Base-by-base conservation (phyloP, 2,113 vertebrate species). In the Nanorana parkeri region DNA sequence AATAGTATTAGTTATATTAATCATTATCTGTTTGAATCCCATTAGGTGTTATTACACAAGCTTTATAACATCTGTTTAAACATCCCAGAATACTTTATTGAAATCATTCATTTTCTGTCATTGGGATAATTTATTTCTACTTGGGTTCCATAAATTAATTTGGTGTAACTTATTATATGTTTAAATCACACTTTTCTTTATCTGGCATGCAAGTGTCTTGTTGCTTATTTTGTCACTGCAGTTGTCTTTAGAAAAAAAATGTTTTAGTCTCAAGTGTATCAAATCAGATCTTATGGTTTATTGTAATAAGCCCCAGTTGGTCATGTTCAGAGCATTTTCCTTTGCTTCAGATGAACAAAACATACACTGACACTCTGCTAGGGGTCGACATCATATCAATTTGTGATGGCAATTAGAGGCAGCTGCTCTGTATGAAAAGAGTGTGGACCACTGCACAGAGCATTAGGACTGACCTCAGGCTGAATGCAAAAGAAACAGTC, bases 361-460 rank as follows among this genome's bases (percentile, higher is more conserved):
- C 84, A 88, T 89, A 73, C 79, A 86, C 84, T 10, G 0, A 77
- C 47, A 88, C 90, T 85, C 89, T 81, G 90, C 88, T 93, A 91
- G 92, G 93, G 89, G 88, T 89, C 90, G 89, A 88, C 92, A 90
- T 91, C 91, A 86, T 90, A 89, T 93, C 91, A 88, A 92, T 94
- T 94, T 92, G 90, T 92, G 91, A 89, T 88, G 91, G 88, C 90
- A 90, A 90, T 93, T 89, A 89, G 85, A 91, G 86, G 87, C 92
- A 92, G 90, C 91, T 89, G 90, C 89, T 91, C 77, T 84, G 23
- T 85, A 87, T 81, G 90, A 89, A 90, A 92, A 82, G 85, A 88
- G 24, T 19, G 87, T 87, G 90, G 90, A 87, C 89, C 88, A 84
- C 84, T 86, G 88, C 85, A 84, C 86, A 88, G 85, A 91, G 84